These are phyloP conservation scores for Lydus trimaculatus DNA, from an alignment of 2,888 invertebrate genomes.

Conservation along the genomic window DNA sequence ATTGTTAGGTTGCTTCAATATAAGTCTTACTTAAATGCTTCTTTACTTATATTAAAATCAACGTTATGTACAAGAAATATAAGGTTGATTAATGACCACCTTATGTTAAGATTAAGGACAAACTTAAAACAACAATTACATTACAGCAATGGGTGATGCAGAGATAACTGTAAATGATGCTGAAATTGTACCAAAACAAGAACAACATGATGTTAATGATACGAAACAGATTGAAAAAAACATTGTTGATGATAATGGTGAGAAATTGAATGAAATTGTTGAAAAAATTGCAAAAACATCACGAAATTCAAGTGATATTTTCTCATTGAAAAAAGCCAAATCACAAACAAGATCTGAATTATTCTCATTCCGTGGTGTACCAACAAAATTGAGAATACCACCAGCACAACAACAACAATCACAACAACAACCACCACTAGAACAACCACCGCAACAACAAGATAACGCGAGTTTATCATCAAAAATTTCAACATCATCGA, in stretches of 20 bases:
- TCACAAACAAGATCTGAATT: constrained; percentile 27
- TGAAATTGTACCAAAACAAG: background rate
- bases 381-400: constrained; percentile 17
- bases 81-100: too few relatives aligned
- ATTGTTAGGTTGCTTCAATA: too few relatives aligned
- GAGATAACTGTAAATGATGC: background rate
- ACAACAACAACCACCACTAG: background rate
- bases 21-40: too few relatives aligned
- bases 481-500: background rate
- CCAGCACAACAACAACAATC: constrained; percentile 10
- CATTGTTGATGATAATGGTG: constrained; percentile 12
- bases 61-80: too few relatives aligned
- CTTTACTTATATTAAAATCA: too few relatives aligned
- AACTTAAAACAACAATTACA: too few relatives aligned
- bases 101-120: too few relatives aligned
- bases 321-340: constrained; percentile 37
- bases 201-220: too few relatives aligned
- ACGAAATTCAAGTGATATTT: constrained; percentile 47
- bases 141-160: background rate
- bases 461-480: constrained; percentile 10
- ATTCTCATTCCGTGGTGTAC: constrained; percentile 31
- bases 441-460: constrained; percentile 3
- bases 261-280: background rate
- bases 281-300: background rate
- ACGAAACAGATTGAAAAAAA: too few relatives aligned